Evolutionary conservation across 2,888 invertebrate species (phyloP).

Genomic region (Drosophila maculinotata): DNA sequence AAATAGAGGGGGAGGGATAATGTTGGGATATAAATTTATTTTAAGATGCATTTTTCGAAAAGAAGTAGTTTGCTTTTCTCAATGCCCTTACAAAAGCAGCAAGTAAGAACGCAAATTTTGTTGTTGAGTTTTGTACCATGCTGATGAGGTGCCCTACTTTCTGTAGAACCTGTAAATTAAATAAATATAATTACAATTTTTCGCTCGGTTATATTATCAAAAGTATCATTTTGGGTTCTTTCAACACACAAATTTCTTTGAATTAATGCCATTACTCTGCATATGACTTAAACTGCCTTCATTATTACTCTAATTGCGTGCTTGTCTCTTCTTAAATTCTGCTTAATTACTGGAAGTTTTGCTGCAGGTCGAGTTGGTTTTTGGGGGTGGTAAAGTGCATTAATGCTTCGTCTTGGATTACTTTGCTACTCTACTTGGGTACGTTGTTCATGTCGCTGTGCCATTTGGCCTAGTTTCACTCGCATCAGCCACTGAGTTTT

Average conservation of each 20-base stretch:
- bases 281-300: too few species aligned
- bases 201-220: too few species aligned
- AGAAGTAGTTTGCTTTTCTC: background rate
- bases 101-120: background rate
- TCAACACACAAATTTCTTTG: too few species aligned
- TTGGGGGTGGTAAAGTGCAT: constrained; percentile 9
- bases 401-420: constrained; percentile 2
- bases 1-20: background rate
- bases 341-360: background rate
- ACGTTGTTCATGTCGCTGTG: constrained; percentile 39
- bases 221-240: too few species aligned
- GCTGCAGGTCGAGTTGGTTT: background rate
- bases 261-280: too few species aligned
- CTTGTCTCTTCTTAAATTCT: background rate
- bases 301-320: background rate
- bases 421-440: constrained; percentile 3
- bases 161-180: too few species aligned
- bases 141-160: too few species aligned
- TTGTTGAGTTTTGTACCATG: background rate
- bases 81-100: constrained; percentile 22
- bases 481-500: constrained; percentile 59
- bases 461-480: constrained; percentile 45
- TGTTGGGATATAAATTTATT: constrained; percentile 24
- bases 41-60: constrained; percentile 12
- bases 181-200: too few species aligned